phyloP scores from a whole-genome alignment of 2,888 invertebrate genomes.

The Desoria tigrina region DNA sequence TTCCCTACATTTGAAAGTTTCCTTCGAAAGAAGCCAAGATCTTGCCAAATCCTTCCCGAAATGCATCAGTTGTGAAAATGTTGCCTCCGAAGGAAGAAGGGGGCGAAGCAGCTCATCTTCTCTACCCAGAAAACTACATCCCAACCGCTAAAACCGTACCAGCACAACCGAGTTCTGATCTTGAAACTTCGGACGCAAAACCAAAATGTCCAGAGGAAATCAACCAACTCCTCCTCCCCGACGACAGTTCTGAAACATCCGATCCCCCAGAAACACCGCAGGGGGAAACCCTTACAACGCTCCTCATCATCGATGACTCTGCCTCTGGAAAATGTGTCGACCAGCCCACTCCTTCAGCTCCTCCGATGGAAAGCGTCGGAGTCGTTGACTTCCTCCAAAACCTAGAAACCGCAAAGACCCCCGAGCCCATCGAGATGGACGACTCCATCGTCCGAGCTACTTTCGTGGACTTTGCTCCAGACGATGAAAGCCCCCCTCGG shows the following conservation, averaged over 20 bases:
- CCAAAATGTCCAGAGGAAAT: neutral
- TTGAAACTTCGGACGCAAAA: neutral
- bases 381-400: slow-evolving; percentile 5
- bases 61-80: slow-evolving; percentile 44
- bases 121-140: neutral
- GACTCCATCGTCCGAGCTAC: slow-evolving; percentile 35
- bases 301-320: neutral
- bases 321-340: too few species aligned
- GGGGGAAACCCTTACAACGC: neutral
- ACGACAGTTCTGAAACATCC: neutral
- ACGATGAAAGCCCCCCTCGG: neutral
- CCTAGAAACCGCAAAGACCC: slow-evolving; percentile 13
- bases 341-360: neutral
- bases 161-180: neutral
- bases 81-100: slow-evolving; percentile 37
- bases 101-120: neutral
- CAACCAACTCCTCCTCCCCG: too few species aligned
- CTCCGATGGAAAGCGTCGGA: neutral
- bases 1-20: slow-evolving; percentile 3
- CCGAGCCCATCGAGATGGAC: slow-evolving; percentile 20
- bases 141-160: neutral
- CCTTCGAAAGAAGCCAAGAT: neutral
- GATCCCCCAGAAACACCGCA: neutral
- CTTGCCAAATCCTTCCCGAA: neutral
- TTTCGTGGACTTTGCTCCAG: slow-evolving; percentile 29